Conservation (phyloP, 2,797 vertebrate genomes). For the Lagocephalus sceleratus region DNA sequence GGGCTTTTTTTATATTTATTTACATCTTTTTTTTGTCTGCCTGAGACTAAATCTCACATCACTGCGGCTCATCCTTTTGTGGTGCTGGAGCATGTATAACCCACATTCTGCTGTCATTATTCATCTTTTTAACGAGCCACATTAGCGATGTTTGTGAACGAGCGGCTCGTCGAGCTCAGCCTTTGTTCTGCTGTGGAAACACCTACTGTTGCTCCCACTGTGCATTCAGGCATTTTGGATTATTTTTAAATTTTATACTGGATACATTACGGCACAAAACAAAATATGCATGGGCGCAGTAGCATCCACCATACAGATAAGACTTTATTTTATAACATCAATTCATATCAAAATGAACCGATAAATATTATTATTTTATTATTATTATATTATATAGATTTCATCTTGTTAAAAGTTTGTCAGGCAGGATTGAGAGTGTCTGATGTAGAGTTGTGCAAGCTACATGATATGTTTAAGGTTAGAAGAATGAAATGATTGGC, state of each 20-base stretch:
- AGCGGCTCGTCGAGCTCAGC: conserved; percentile 26
- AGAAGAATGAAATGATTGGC: no score
- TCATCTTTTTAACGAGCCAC: conserved; percentile 32
- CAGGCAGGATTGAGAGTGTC: no score
- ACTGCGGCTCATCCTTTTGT: conserved; percentile 37
- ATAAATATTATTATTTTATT: no score
- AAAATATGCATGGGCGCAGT: not conserved
- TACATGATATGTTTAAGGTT: no score
- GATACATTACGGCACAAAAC: conserved; percentile 19
- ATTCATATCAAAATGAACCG: no score
- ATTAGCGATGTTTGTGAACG: conserved; percentile 15
- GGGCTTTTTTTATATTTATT: conserved; percentile 17
- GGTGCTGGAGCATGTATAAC: conserved; percentile 35
- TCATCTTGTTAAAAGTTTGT: no score
- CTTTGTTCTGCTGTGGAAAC: conserved; percentile 34
- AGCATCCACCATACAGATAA: not conserved
- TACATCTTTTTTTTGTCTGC: conserved; percentile 23
- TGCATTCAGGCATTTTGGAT: conserved; percentile 29
- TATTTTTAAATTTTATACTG: conserved; percentile 25
- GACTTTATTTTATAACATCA: no score
- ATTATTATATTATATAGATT: no score
- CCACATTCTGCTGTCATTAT: conserved; percentile 46
- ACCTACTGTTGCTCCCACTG: conserved; percentile 3
- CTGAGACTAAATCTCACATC: conserved; percentile 36
- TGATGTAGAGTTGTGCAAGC: no score